Base-by-base conservation (phyloP, 2,113 vertebrate genomes). In the Cyphomyrus plagiostoma region DNA sequence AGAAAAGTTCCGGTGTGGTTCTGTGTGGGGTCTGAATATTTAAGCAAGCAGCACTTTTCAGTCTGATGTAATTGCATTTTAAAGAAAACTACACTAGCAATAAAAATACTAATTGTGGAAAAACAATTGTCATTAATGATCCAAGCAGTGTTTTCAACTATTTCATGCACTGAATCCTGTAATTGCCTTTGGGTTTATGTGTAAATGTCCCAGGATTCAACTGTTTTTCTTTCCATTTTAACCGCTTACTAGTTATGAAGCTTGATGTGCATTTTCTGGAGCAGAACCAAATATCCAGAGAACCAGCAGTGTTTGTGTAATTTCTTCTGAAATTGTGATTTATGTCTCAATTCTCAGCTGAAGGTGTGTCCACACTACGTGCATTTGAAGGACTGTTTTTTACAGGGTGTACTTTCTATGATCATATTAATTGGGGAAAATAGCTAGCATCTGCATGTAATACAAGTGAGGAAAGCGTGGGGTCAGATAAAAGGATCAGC, bases 11-110 rank as follows among this genome's bases (percentile, higher is more conserved):
- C 13, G 0, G 4, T 42, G 35, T 80, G 35, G 74, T 17, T 80
- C 35, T 80, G 74, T 42, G 74, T 80, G 74, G 74, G 74, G 74
- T 39, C 74, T 80, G 26, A 80, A 80, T 80, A 80, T 80, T 70
- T 70, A 30, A 70, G 62, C 62, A 70, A 30, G 62, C 10, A 30
- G n/a, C n/a, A 13, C 10, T 13, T 26, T 70, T 70, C 62, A 70
- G 62, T 3, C 62, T 70, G 9, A 70, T 13, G 13, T 70, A 30
- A 70, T 70, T 30, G 26, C 62, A 70, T 30, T 70, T 30, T 70
- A 70, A 70, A 70, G 62, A 30, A 70, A 70, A 70, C 30, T 70
- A 26, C 26, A 30, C 26, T 70, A 4, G 62, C 26, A 70, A 13
- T 70, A 70, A 70, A 70, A 70, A 30, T 30, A 13, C 62, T 70